phyloP scores from a whole-genome alignment of 37 sponge, comb jelly and placozoan species.

The Tethya wilhelma region DNA sequence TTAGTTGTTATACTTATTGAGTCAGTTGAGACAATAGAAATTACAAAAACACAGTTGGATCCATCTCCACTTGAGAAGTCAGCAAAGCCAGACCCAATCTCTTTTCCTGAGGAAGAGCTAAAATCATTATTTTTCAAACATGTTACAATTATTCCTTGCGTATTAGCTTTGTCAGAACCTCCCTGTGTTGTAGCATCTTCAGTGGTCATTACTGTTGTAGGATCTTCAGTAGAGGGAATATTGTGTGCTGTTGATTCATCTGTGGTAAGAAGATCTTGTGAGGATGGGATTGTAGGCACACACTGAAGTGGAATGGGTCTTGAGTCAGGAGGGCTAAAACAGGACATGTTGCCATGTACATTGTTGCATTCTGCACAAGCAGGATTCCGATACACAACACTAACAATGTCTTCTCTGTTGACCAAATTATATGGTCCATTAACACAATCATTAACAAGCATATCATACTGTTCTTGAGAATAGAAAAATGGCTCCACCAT shows the following conservation, averaged over 20 bases:
- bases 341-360: neutral
- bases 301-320: neutral
- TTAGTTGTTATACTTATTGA: neutral
- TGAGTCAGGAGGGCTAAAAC: neutral
- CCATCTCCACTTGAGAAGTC: no score
- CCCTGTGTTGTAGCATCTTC: no score
- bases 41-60: no score
- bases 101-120: no score
- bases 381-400: neutral
- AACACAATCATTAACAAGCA: neutral
- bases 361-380: slow-evolving; percentile 26
- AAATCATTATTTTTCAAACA: no score
- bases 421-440: slow-evolving; percentile 1
- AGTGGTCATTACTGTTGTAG: no score
- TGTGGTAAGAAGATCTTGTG: neutral
- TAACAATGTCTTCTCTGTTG: neutral
- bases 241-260: no score
- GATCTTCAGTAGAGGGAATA: no score
- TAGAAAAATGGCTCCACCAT: neutral
- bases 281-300: neutral
- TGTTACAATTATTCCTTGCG: no score
- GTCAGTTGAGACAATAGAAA: no score
- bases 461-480: neutral
- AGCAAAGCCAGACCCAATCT: no score
- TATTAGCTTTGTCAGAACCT: no score